phyloP scores from a whole-genome alignment of 2,113 vertebrate species.

The Erythrocercus mccallii region DNA sequence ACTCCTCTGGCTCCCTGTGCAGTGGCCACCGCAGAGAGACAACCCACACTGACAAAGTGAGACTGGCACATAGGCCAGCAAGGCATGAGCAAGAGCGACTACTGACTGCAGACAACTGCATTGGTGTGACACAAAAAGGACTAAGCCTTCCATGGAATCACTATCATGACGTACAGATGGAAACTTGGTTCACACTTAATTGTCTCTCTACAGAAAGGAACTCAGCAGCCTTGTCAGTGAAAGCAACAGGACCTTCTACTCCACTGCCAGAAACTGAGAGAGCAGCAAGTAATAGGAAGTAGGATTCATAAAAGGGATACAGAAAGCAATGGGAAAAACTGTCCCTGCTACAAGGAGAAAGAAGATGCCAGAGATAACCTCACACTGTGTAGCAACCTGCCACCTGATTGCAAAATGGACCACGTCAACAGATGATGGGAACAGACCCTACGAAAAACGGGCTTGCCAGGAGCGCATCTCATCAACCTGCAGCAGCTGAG shows the following conservation, averaged over 20 bases:
- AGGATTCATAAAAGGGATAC: neutral
- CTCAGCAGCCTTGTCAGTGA: neutral
- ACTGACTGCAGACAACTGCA: neutral
- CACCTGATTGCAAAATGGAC: neutral
- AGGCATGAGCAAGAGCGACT: neutral
- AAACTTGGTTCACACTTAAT: neutral
- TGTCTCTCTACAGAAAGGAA: neutral
- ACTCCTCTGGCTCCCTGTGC: neutral
- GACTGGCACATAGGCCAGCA: neutral
- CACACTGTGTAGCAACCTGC: neutral
- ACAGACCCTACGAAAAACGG: neutral
- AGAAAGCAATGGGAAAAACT: neutral
- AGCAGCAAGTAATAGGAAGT: neutral
- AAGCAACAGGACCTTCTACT: neutral
- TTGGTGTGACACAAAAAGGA: neutral
- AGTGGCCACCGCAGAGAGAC: accelerated
- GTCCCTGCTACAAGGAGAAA: neutral
- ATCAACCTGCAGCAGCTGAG: neutral
- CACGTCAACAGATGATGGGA: neutral
- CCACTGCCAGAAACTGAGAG: neutral
- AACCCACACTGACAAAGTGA: accelerated
- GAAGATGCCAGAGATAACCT: neutral
- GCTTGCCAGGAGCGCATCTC: neutral
- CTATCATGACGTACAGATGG: neutral
- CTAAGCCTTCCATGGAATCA: neutral